These are phyloP conservation scores for Leucania comma DNA, from an alignment of 2,888 invertebrate species.

Conservation along the genomic window DNA sequence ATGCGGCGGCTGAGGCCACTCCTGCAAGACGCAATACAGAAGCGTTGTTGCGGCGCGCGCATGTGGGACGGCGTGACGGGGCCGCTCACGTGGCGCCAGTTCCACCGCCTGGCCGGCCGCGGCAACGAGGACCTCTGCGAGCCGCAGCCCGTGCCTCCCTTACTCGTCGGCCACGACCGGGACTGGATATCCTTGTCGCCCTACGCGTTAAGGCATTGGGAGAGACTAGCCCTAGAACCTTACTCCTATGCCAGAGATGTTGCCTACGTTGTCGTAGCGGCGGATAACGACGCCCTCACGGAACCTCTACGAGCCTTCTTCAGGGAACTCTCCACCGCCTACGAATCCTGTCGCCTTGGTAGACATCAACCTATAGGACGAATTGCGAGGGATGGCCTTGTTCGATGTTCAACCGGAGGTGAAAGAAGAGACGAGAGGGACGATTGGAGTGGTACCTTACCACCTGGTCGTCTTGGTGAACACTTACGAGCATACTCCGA, in stretches of 20 bases:
- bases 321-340: slow-evolving; percentile 97
- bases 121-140: slow-evolving; percentile 99
- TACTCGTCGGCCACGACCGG: slow-evolving; percentile 98
- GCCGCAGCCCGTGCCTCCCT: slow-evolving; percentile 98
- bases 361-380: slow-evolving; percentile 97
- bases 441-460: slow-evolving; percentile 97
- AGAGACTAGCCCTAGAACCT: slow-evolving; percentile 98
- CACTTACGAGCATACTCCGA: slow-evolving; percentile 96
- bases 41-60: slow-evolving; percentile 96
- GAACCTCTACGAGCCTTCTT: slow-evolving; percentile 96
- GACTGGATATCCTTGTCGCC: slow-evolving; percentile 99
- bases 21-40: slow-evolving; percentile 98
- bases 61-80: slow-evolving; percentile 99
- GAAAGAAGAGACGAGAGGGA: slow-evolving; percentile 90
- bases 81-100: slow-evolving; percentile 99
- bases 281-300: slow-evolving; percentile 96
- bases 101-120: slow-evolving; percentile 98
- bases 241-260: slow-evolving; percentile 98
- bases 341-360: slow-evolving; percentile 98
- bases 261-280: slow-evolving; percentile 98
- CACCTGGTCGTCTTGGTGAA: slow-evolving; percentile 95
- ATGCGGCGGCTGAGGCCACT: slow-evolving; percentile 98
- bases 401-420: slow-evolving; percentile 91
- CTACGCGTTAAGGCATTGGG: slow-evolving; percentile 98
- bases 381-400: slow-evolving; percentile 96